phyloP scores from a whole-genome alignment of 2,113 vertebrate species.

The Pardalotus punctatus region DNA sequence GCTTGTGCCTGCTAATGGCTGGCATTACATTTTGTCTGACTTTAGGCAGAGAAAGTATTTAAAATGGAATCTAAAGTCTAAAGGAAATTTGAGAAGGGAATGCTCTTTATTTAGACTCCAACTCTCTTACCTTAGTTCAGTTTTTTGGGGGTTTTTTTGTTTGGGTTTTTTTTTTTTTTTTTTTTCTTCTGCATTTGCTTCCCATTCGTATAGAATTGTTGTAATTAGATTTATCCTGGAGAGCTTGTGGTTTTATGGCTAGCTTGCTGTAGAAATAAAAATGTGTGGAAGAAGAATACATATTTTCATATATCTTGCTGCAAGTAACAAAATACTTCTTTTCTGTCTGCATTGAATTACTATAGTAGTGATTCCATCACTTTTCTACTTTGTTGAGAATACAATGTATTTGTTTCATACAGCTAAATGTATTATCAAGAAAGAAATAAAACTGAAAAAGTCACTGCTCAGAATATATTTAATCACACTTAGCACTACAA shows the following conservation, averaged over 20 bases:
- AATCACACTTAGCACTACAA: not conserved
- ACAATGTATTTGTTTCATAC: not conserved
- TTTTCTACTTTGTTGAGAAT: not conserved
- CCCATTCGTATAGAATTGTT: not conserved
- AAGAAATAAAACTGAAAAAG: not conserved
- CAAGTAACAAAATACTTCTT: not conserved
- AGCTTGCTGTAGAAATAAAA: not conserved
- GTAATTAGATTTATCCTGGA: not conserved
- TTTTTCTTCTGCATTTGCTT: not conserved
- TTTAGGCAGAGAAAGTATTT: not conserved
- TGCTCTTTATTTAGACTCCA: not conserved
- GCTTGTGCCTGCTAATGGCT: not conserved
- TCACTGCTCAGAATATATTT: slow-evolving; percentile 23
- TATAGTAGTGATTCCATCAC: not conserved
- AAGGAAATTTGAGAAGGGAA: not conserved
- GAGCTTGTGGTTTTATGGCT: not conserved
- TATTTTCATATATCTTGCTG: not conserved
- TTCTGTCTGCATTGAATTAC: not conserved
- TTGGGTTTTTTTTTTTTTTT: not conserved
- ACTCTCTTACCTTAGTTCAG: not conserved
- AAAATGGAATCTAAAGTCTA: not conserved
- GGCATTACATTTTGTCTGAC: not conserved
- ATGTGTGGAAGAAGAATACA: not conserved
- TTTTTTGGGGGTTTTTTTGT: no score
- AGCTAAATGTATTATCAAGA: not conserved